Evolutionary conservation across 2,113 vertebrate species (phyloP).

Genomic region (Circaetus gallicus): DNA sequence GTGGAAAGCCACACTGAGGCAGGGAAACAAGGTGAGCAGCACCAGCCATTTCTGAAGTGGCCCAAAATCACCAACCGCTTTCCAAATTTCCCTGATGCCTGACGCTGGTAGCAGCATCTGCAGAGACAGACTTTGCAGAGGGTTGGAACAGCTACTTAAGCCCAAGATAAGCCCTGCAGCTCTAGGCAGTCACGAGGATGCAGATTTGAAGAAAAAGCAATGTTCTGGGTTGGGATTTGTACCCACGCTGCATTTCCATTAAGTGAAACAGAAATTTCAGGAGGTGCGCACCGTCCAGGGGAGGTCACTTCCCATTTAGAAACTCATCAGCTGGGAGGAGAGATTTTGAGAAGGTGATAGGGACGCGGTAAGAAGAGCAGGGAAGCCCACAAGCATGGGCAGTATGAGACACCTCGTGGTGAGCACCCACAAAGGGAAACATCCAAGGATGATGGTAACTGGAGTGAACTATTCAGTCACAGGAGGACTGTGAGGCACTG

Average conservation of each 20-base stretch:
- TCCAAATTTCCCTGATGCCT: conserved; percentile 55
- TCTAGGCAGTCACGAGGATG: background rate
- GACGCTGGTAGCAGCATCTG: background rate
- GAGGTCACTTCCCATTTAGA: background rate
- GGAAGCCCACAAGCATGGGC: background rate
- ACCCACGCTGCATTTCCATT: background rate
- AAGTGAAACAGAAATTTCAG: background rate
- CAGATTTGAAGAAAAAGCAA: background rate
- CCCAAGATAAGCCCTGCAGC: background rate
- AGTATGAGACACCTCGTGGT: background rate
- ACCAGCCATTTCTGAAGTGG: conserved; percentile 80
- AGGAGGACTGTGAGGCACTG: background rate
- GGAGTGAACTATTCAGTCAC: background rate
- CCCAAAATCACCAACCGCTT: conserved; percentile 82
- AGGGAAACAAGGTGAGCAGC: conserved; percentile 66
- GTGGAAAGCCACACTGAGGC: conserved; percentile 70
- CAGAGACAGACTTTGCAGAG: background rate
- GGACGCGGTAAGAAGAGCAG: background rate
- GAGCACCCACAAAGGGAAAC: background rate
- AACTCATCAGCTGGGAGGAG: background rate
- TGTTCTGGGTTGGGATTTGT: background rate
- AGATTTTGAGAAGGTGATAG: background rate
- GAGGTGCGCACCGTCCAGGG: background rate
- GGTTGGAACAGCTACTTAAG: background rate
- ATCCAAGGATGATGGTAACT: background rate